A percentile compares a stretch with the other conserved stretches of the same genome.
Conservation (phyloP, 2,797 vertebrate genomes). For the Orientallactaga sibirica region DNA sequence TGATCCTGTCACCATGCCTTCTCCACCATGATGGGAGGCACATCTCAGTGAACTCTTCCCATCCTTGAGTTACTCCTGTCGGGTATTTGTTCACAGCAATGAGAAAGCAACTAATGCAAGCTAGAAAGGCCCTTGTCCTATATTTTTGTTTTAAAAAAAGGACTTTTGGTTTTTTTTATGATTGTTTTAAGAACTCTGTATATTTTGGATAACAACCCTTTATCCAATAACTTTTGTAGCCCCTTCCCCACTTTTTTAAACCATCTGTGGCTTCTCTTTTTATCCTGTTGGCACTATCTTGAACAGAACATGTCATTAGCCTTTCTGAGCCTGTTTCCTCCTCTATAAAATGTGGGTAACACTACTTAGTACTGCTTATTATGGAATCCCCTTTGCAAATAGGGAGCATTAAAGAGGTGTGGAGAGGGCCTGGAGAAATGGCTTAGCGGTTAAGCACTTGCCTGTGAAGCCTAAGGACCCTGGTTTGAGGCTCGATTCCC, state of each 20-base stretch:
- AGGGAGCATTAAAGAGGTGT: not conserved
- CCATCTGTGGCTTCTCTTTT: not conserved
- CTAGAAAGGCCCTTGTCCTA: not conserved
- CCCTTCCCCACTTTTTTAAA: not conserved
- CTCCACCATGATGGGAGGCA: too few relatives aligned
- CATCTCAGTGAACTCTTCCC: too few relatives aligned
- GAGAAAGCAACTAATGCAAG: too few relatives aligned
- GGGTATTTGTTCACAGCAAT: too few relatives aligned
- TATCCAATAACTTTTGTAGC: not conserved
- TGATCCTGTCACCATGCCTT: too few relatives aligned
- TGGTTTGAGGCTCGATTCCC: too few relatives aligned
- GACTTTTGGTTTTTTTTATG: too few relatives aligned
- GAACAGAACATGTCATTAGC: not conserved
- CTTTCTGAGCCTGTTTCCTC: too few relatives aligned
- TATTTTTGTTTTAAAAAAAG: not conserved
- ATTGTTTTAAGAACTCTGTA: not conserved
- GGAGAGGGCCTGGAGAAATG: rapidly evolving
- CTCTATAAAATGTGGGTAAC: not conserved
- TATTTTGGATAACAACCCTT: not conserved
- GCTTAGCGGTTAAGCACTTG: too few relatives aligned
- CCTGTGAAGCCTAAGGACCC: too few relatives aligned
- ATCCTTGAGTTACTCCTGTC: too few relatives aligned
- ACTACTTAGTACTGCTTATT: not conserved
- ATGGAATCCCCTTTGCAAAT: not conserved
- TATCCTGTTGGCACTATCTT: not conserved